phyloP scores from a whole-genome alignment of 2,888 invertebrate species.

The Heliconius hortense region DNA sequence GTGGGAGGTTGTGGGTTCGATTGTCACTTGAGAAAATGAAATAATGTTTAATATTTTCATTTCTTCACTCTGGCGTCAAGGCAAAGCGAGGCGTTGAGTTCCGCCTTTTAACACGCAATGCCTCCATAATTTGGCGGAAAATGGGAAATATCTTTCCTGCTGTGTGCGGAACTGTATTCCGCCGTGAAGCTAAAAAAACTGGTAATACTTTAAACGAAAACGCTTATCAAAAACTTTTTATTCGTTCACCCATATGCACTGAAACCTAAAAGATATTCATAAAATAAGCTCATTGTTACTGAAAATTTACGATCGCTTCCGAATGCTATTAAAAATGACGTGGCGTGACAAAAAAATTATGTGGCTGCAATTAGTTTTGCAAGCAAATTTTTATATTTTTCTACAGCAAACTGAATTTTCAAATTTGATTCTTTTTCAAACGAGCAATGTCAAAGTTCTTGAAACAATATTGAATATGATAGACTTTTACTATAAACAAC shows the following conservation, averaged over 20 bases:
- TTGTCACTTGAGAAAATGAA: no score
- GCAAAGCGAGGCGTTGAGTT: no score
- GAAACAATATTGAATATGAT: not conserved
- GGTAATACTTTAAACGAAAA: no score
- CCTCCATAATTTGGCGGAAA: no score
- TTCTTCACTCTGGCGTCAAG: no score
- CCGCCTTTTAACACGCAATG: no score
- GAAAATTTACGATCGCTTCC: constrained; percentile 19
- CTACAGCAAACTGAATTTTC: not conserved
- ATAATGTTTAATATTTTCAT: no score
- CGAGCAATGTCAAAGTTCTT: not conserved
- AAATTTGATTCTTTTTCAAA: not conserved
- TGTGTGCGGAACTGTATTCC: no score
- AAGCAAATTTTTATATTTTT: constrained; percentile 1
- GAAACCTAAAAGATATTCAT: not conserved
- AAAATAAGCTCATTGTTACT: constrained; percentile 21
- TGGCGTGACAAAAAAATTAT: constrained; percentile 8
- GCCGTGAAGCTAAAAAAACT: no score
- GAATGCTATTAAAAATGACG: constrained; percentile 16
- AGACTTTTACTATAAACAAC: no score
- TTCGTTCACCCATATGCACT: not conserved
- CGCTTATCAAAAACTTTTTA: not conserved
- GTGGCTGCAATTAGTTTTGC: not conserved
- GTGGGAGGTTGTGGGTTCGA: no score
- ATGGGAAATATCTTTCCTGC: no score